Conservation (phyloP, 2,113 vertebrate genomes). For the Orthonyx spaldingii region DNA sequence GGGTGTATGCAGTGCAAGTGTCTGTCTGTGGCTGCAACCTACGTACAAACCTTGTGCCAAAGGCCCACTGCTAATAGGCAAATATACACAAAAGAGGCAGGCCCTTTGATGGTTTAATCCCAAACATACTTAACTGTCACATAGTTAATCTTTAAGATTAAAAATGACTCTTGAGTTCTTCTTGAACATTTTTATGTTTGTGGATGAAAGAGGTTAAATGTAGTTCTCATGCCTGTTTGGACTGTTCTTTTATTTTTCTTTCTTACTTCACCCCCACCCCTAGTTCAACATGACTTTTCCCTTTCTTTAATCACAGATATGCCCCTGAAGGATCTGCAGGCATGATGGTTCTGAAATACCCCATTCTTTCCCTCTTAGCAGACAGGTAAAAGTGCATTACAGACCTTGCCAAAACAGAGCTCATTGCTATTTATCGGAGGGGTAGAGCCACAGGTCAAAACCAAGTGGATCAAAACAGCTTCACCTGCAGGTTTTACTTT, state of each 20-base stretch:
- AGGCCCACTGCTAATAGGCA: constrained; percentile 23
- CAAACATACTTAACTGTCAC: constrained; percentile 50
- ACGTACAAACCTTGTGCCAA: neutral
- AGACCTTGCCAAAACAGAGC: neutral
- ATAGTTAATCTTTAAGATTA: constrained; percentile 40
- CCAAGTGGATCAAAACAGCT: neutral
- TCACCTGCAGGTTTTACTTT: neutral
- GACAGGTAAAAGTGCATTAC: neutral
- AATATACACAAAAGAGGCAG: constrained; percentile 24
- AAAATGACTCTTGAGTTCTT: constrained; percentile 39
- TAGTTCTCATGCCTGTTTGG: neutral
- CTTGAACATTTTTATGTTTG: constrained; percentile 30
- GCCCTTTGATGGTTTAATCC: constrained; percentile 56
- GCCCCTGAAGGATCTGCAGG: neutral
- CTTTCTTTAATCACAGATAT: neutral
- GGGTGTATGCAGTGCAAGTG: constrained; percentile 13
- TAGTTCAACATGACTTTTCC: neutral
- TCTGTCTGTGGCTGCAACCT: constrained; percentile 22
- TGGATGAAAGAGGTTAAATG: constrained; percentile 23
- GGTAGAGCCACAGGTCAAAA: neutral
- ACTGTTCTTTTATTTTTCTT: neutral
- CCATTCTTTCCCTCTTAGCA: neutral
- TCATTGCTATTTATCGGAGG: neutral
- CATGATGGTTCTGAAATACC: neutral
- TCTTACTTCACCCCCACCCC: neutral